phyloP scores from a whole-genome alignment of 2,888 invertebrate genomes.

The Chaetoderma sp. region DNA sequence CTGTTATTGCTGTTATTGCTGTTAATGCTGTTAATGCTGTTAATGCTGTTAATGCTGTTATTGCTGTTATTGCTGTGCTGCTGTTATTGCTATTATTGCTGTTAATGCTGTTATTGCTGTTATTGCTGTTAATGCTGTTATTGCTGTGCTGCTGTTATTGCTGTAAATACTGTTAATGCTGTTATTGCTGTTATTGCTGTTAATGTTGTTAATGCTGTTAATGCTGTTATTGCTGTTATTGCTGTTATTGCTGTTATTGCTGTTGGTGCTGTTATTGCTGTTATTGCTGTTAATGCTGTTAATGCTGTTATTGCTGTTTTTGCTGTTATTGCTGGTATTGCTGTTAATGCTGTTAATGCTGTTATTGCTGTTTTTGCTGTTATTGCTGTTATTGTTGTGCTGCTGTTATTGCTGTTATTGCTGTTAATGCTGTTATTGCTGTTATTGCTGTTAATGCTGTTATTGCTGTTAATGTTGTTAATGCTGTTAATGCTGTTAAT shows the following conservation, averaged over 20 bases:
- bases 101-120: not conserved
- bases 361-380: conserved; percentile 1
- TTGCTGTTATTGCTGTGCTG: not conserved
- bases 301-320: no score
- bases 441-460: not conserved
- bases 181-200: conserved; percentile 13
- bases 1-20: not conserved
- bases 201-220: no score
- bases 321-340: no score
- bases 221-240: conserved; percentile 6
- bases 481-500: no score
- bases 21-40: not conserved
- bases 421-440: conserved; percentile 7
- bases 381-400: no score
- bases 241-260: no score
- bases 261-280: no score
- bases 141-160: conserved; percentile 10
- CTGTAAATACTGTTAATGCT: no score
- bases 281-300: conserved; percentile 3
- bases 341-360: conserved; percentile 13
- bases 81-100: conserved; percentile 1
- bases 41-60: not conserved
- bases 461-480: not conserved
- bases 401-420: conserved; percentile 19
- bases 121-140: not conserved